Base-by-base conservation (phyloP, 1,140 invertebrate species). In the Triops cancriformis region DNA sequence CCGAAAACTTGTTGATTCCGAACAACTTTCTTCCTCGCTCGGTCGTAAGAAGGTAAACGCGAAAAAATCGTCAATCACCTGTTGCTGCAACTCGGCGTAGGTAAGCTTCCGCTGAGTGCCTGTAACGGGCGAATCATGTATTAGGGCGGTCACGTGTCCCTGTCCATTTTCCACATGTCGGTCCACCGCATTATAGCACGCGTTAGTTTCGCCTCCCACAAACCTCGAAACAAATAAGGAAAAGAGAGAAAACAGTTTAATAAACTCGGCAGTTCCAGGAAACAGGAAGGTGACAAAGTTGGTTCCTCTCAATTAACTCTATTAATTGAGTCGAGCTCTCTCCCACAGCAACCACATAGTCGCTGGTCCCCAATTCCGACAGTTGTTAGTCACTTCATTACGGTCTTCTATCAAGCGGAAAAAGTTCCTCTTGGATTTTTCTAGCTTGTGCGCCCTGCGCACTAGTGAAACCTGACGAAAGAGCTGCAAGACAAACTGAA, bases 121-220 rank as follows among this genome's bases (percentile, higher is more conserved):
- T 0, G 93, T 95, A 43, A 96, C 85, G 0, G 95, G 95, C 77
- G 93, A 96, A 83, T 98, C 95, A 82, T 97, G 92, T 51, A 97
- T 93, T 3, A 98, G 85, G 0, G 95, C 95, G 0, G 90, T 84
- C 83, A 92, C 90, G 1, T 90, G 88, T 0, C 94, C 95, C 7
- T 88, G 86, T 0, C 94, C 95, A 0, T 88, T 89, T 14, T 88
- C 86, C 0, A 97, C 92, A 85, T 98, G 96, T 7, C 95, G 87
- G 83, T 98, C 96, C 2, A 98, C 85, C 0, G 94, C 92, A 85
- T 98, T 98, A 87, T 96, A 93, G 83, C 94, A 96, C 1, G 94
- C 94, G 81, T 96, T 98, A 81, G 97, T 83, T 85, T 97, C 91
- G 5, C 95, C 95, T 1, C 93, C 95, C 0, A 91, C 89, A 87